Conservation (phyloP, 1,140 invertebrate genomes). For the Carcinoscorpius rotundicauda region DNA sequence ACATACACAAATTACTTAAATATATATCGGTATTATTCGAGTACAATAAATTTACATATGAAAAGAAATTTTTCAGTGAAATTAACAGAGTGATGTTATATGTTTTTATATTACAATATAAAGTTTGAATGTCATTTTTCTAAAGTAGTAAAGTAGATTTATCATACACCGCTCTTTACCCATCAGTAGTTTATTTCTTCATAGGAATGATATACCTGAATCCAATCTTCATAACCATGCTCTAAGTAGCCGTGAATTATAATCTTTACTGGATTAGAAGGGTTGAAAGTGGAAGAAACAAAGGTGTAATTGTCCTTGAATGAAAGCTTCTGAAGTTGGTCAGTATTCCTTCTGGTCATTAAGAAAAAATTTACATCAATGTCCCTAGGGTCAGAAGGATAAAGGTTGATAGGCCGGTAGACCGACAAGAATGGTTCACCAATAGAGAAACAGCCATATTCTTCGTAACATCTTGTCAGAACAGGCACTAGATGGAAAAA, state of each 20-base stretch:
- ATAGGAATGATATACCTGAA: slow-evolving; percentile 38
- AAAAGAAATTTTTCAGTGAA: too few species aligned
- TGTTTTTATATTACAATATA: too few species aligned
- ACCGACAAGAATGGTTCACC: slow-evolving; percentile 59
- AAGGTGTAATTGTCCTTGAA: slow-evolving; percentile 12
- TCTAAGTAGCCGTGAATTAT: slow-evolving; percentile 77
- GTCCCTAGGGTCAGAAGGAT: slow-evolving; percentile 49
- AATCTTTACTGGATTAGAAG: slow-evolving; percentile 51
- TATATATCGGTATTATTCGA: too few species aligned
- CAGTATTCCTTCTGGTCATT: slow-evolving; percentile 40
- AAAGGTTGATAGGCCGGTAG: slow-evolving; percentile 58
- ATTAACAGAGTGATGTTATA: too few species aligned
- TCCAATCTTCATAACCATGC: slow-evolving; percentile 60
- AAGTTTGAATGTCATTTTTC: too few species aligned
- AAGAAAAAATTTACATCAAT: slow-evolving; percentile 41
- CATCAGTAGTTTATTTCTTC: too few species aligned
- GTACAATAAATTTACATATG: too few species aligned
- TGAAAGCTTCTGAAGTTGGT: slow-evolving; percentile 32
- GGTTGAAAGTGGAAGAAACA: slow-evolving; percentile 20
- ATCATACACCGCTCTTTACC: too few species aligned
- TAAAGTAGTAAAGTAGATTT: too few species aligned
- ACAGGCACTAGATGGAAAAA: not conserved
- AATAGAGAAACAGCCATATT: slow-evolving; percentile 71
- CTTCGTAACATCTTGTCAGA: slow-evolving; percentile 47
- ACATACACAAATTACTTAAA: too few species aligned